phyloP scores from a whole-genome alignment of 2,888 invertebrate species.

The Oscheius myriophilus region DNA sequence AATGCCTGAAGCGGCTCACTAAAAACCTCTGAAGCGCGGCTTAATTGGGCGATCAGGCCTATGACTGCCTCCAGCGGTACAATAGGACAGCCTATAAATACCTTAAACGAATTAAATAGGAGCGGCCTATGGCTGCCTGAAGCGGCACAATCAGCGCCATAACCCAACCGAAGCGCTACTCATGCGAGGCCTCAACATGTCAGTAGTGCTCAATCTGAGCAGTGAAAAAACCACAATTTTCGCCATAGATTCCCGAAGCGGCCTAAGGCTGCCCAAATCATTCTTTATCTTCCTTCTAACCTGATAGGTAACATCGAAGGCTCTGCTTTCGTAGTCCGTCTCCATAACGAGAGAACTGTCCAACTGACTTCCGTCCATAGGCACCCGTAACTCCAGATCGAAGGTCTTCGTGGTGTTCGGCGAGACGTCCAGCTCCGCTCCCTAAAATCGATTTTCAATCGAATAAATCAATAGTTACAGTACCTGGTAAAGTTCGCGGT shows the following conservation, averaged over 20 bases:
- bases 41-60: too few species aligned
- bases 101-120: background rate
- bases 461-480: background rate
- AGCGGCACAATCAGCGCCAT: too few species aligned
- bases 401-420: conserved; percentile 77
- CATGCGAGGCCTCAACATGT: too few species aligned
- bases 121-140: too few species aligned
- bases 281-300: background rate
- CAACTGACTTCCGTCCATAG: conserved; percentile 72
- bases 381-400: conserved; percentile 79
- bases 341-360: conserved; percentile 40
- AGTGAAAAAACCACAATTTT: background rate
- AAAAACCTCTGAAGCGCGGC: too few species aligned
- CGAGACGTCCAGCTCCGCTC: conserved; percentile 57
- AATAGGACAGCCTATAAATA: background rate
- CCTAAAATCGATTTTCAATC: conserved; percentile 26
- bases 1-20: too few species aligned
- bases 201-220: too few species aligned
- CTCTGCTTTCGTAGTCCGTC: conserved; percentile 44
- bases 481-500: background rate
- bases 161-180: too few species aligned
- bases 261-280: background rate
- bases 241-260: background rate
- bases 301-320: conserved; percentile 43
- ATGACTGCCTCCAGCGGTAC: too few species aligned